Conservation (phyloP, 1,140 invertebrate species). For the Tetragonula clypearis region DNA sequence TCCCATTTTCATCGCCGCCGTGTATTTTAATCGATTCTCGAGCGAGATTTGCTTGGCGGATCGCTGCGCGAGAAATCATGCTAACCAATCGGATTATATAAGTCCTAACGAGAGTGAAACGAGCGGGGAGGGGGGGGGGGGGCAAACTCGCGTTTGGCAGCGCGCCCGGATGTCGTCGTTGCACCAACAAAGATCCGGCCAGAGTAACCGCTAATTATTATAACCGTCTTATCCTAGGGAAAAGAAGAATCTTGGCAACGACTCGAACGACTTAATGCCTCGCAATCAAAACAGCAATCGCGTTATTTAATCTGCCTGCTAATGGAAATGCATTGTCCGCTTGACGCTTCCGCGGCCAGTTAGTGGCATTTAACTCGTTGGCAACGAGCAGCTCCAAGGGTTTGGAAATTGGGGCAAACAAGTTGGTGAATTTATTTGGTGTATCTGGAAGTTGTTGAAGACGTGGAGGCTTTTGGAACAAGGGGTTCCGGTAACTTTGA, state of each 20-base stretch:
- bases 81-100: conserved; percentile 59
- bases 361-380: not conserved
- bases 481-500: not conserved
- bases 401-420: not conserved
- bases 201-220: conserved; percentile 61
- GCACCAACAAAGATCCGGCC: not conserved
- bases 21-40: conserved; percentile 40
- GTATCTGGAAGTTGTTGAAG: not conserved
- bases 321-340: conserved; percentile 24
- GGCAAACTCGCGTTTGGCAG: conserved; percentile 42
- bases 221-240: conserved; percentile 58
- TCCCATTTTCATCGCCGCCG: conserved; percentile 27
- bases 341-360: not conserved
- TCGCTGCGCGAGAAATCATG: conserved; percentile 49
- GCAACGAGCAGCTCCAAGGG: not conserved
- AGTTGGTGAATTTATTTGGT: not conserved
- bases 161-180: conserved; percentile 36
- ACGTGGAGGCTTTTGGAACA: not conserved
- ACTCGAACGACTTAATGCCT: conserved; percentile 7
- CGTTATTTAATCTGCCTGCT: conserved; percentile 31
- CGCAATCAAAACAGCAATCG: conserved; percentile 59
- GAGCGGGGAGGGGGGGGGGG: not conserved
- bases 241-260: conserved; percentile 31
- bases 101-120: conserved; percentile 41
- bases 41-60: not conserved